A percentile compares a stretch with the other conserved stretches of the same genome.
Conservation (phyloP, 2,113 vertebrate genomes). For the Lophius piscatorius region DNA sequence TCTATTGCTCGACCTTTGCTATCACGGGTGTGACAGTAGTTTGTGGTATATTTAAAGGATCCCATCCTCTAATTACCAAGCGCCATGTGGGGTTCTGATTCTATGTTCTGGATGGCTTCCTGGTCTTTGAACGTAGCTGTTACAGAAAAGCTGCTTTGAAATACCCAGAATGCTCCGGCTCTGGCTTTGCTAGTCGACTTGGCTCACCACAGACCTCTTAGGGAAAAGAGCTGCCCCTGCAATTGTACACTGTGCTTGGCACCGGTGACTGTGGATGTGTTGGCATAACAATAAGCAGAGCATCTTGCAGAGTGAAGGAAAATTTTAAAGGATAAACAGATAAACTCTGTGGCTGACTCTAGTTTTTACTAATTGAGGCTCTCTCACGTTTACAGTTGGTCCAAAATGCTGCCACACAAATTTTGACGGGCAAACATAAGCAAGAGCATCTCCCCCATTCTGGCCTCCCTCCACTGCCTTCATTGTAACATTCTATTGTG, state of each 20-base stretch:
- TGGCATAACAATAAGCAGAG: slow-evolving; percentile 26
- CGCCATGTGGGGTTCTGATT: slow-evolving; percentile 70
- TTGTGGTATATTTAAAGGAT: slow-evolving; percentile 65
- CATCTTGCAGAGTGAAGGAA: slow-evolving; percentile 20
- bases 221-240: slow-evolving; percentile 50
- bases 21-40: slow-evolving; percentile 60
- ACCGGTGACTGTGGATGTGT: slow-evolving; percentile 25
- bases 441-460: too few species aligned
- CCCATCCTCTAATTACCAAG: slow-evolving; percentile 74
- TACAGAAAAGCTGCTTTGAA: slow-evolving; percentile 69
- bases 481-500: too few species aligned
- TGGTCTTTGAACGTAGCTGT: slow-evolving; percentile 72
- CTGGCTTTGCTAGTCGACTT: slow-evolving; percentile 49
- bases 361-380: too few species aligned
- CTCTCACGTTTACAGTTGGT: too few species aligned
- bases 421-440: too few species aligned
- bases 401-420: too few species aligned
- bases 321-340: slow-evolving; percentile 33
- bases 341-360: too few species aligned
- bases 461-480: too few species aligned
- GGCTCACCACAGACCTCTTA: slow-evolving; percentile 55
- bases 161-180: slow-evolving; percentile 66
- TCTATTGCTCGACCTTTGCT: slow-evolving; percentile 47
- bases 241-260: slow-evolving; percentile 32
- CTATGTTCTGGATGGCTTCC: slow-evolving; percentile 58